A percentile compares a stretch with the other conserved stretches of the same genome.
Evolutionary conservation across 2,113 vertebrate genomes (phyloP).

Genomic region (Sclerurus mexicanus): DNA sequence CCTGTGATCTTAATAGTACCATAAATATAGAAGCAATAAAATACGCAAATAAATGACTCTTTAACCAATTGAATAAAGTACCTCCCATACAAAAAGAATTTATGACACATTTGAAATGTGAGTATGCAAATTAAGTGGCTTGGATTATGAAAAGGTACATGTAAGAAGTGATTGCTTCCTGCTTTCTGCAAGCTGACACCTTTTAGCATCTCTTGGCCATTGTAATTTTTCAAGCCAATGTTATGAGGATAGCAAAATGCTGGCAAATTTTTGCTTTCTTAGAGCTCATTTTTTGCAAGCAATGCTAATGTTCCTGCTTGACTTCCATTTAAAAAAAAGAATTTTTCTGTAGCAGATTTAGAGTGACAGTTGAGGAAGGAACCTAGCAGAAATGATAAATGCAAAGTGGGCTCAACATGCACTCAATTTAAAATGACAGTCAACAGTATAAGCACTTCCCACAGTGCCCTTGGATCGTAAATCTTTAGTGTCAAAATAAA

Average conservation of each 20-base stretch:
- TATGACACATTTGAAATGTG: background rate
- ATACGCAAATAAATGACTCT: background rate
- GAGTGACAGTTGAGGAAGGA: background rate
- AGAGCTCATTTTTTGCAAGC: background rate
- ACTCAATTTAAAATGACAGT: slow-evolving; percentile 3
- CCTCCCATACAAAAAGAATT: background rate
- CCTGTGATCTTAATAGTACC: background rate
- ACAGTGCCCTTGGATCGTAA: background rate
- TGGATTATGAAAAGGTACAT: background rate
- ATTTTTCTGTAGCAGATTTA: background rate
- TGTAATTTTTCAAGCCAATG: background rate
- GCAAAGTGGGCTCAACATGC: background rate
- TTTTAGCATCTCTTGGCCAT: background rate
- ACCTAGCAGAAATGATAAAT: slow-evolving; percentile 6
- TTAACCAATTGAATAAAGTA: background rate
- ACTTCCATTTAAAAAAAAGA: background rate
- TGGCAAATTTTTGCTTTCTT: background rate
- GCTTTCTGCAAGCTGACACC: background rate
- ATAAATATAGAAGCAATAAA: slow-evolving; percentile 7
- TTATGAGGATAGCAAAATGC: background rate
- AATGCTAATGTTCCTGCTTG: background rate
- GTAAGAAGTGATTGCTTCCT: background rate
- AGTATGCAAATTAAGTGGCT: slow-evolving; percentile 25
- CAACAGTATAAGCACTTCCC: background rate
- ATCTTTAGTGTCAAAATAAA: background rate